Evolutionary conservation across 2,113 vertebrate species (phyloP).

Genomic region (Lamprotornis superbus): DNA sequence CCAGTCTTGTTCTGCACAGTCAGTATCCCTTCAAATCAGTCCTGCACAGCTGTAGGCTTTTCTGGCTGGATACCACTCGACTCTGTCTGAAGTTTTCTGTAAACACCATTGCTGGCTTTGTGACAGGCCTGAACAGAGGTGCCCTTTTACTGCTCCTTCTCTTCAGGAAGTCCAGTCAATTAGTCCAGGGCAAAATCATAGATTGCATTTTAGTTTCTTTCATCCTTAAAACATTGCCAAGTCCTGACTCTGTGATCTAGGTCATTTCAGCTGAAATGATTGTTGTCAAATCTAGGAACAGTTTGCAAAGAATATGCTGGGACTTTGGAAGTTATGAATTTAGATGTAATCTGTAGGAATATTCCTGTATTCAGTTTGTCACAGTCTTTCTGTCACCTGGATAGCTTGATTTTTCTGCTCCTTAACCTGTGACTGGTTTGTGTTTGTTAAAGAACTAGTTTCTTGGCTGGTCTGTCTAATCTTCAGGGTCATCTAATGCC

Average conservation of each 20-base stretch:
- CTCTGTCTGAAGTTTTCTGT: conserved; percentile 79
- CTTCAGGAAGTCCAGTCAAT: conserved; percentile 76
- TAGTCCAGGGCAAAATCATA: conserved; percentile 60
- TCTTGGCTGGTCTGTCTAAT: background rate
- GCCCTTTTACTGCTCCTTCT: conserved; percentile 78
- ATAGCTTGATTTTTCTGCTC: background rate
- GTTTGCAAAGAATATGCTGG: background rate
- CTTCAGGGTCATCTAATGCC: background rate
- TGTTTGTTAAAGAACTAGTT: background rate
- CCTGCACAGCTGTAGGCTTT: conserved; percentile 72
- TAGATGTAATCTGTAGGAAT: background rate
- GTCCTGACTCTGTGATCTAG: background rate
- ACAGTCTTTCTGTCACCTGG: background rate
- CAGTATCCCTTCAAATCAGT: conserved; percentile 35
- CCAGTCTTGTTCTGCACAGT: conserved; percentile 44
- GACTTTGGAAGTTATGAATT: background rate
- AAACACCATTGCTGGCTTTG: conserved; percentile 76
- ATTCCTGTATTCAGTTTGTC: background rate
- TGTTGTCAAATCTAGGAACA: background rate
- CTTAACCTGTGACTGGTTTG: background rate
- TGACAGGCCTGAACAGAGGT: conserved; percentile 76
- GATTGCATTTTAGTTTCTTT: conserved; percentile 48
- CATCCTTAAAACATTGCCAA: conserved; percentile 36
- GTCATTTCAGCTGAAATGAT: background rate
- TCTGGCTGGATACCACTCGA: conserved; percentile 60